Base-by-base conservation (phyloP, 2,888 invertebrate species). In the Encarsia formosa region DNA sequence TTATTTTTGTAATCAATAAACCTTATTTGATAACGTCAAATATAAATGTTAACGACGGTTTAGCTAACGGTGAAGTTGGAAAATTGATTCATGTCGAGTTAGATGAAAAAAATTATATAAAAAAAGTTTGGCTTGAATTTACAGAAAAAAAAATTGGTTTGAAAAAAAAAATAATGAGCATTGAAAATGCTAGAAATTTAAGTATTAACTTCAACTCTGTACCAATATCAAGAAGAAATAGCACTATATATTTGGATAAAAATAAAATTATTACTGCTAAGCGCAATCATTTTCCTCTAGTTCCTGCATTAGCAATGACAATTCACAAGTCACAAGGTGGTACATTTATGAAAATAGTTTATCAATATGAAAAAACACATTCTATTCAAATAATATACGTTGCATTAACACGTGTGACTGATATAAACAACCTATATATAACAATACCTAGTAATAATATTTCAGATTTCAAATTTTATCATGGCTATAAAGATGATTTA, bases 11-110 rank as follows among this genome's bases (percentile, higher is more conserved):
- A 23, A 22, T 43, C 16, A 45, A 54, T 20, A 54, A 53, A 29
- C 32, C 19, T 38, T 51, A 67, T 49, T 58, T 66, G 31, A 65
- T 66, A 16, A 64, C 64, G 35, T 63, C 65, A 16, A 67, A 66
- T 43, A 65, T 69, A 5, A 65, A 66, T 44, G 65, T 69, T 3
- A 20, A 56, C 32, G 65, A 69, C 61, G 68, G 68, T 24, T 61
- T 67, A 49, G 63, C 62, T 13, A 68, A 68, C 57, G 65, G 66
- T 22, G 63, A 63, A 23, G 54, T 61, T 35, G 65, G 65, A 15
- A 59, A 57, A 54, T 58, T 68, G 40, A 34, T 59, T 22, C 54
- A 62, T 48, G 56, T 71, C 29, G 65, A 66, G 47, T 24, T n/a
- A 11, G 24, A 40, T 23, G 13, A 13, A 40, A 18, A 48, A 20